Evolutionary conservation across 2,113 vertebrate genomes (phyloP), one percentile per base, ranked within the genome.

Genomic region (Bolborhynchus lineola): DNA sequence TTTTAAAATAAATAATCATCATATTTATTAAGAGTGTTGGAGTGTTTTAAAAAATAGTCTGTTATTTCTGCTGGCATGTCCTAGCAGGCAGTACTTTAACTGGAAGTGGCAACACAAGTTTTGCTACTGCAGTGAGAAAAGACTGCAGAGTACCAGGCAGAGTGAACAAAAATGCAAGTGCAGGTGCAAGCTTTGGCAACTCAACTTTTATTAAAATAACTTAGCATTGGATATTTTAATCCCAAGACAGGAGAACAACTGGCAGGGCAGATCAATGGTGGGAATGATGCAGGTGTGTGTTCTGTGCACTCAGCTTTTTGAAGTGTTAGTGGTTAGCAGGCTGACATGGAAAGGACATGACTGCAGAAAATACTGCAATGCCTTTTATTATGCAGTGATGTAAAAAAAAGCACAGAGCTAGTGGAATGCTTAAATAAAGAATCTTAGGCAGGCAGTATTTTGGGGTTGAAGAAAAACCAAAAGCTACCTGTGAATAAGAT

Each of bases 141-240:
- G 17, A 21, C 17, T 91, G 57, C 35, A 71, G 31, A 84, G 28
- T 44, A 42, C 24, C 7, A 77, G 80, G 63, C 90, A 87, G 75
- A 88, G 23, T 35, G 65, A 88, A 83, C 50, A 60, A 69, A 90
- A 89, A 65, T 31, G 35, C 95, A 97, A 94, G 92, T 31, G 39
- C 94, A 97, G 95, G 93, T 97, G 95, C 75, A 64, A 42, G 46
- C 70, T 87, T 96, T 96, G 89, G 88, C 86, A 72, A 46, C 55
- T 97, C 97, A 97, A 95, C 94, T 97, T 95, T 95, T 95, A 82
- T 88, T 88, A 82, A 95, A 95, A 96, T 78, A 83, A 62, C 24
- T n/a, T 11, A 60, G 9, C 23, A 72, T 5, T 82, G 64, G 52
- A 53, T 88, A 78, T 87, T 84, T 71, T 49, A 88, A 65, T 94